Evolutionary conservation across 2,797 vertebrate genomes (phyloP), one percentile per base, ranked within the genome.

Genomic region (Myotis daubentonii): DNA sequence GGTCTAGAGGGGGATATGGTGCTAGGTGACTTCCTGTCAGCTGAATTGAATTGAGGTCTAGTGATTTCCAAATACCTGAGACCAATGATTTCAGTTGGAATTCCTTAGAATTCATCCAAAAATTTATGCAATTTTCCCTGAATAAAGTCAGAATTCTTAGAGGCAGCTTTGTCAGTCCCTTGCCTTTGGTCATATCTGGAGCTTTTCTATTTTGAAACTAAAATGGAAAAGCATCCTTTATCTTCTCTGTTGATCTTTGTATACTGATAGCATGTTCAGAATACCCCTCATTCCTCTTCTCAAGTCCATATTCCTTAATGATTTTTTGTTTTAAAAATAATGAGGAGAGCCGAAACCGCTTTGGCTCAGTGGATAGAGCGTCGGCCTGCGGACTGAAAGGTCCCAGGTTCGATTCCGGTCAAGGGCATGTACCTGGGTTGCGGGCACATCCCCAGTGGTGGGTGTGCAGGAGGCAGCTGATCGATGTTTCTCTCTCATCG

Each of bases 201-300:
- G 20, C 12, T 87, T 88, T 15, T 91, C 80, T 62, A 30, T 95
- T 92, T 80, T 30, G 89, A 94, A 95, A 94, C 57, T 68, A 75
- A 85, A 89, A 79, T 94, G 36, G 87, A 90, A 96, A 94, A 49
- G 17, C 33, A 60, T 70, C 22, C 22, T 81, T 92, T 49, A 80
- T 89, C 41, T 74, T 80, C 70, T 93, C 23, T 71, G 5, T 86
- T 75, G 28, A 41, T 72, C 17, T 87, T 75, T 33, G 19, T 92
- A 38, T 62, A 38, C 9, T 75, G 30, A 72, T 17, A n/a, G 13
- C 16, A 36, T 96, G 53, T 84, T 89, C 23, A 82, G 51, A 95
- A 79, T 91, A 62, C 17, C 53, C 16, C 44, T 87, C 91, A 74
- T 65, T 93, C 10, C 17, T 93, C 53, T 68, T 60, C 30, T 91